phyloP scores from a whole-genome alignment of 2,797 vertebrate genomes.

The Malurus splendens region DNA sequence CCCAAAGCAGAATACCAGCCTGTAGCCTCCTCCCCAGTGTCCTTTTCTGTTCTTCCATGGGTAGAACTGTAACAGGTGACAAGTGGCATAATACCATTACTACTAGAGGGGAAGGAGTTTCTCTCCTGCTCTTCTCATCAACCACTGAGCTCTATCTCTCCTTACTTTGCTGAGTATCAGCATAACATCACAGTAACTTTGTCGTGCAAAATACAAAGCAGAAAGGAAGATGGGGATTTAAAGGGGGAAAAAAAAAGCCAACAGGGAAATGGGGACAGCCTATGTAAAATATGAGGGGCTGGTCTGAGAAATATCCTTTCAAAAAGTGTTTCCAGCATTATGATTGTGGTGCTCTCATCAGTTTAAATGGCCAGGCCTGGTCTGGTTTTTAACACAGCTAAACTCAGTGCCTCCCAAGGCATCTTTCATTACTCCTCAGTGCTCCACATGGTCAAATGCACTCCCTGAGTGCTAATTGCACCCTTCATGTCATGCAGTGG shows the following conservation, averaged over 20 bases:
- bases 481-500: not conserved
- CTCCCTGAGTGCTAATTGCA: not conserved
- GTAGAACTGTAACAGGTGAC: not conserved
- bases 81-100: not conserved
- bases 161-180: not conserved
- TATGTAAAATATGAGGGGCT: not conserved
- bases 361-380: not conserved
- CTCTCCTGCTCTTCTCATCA: not conserved
- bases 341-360: not conserved
- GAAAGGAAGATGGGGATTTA: not conserved
- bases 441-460: not conserved
- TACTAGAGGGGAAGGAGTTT: not conserved
- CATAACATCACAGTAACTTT: not conserved
- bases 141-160: not conserved
- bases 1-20: not conserved
- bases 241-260: not conserved
- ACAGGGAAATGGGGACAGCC: fast-evolving
- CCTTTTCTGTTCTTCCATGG: not conserved
- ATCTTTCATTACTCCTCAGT: not conserved
- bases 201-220: not conserved
- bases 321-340: not conserved
- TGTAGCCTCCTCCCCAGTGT: not conserved
- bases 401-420: not conserved
- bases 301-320: not conserved
- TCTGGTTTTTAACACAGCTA: not conserved